Evolutionary conservation across 2,888 invertebrate species (phyloP), one percentile per base, ranked within the genome.

Genomic region (Apoda limacodes): DNA sequence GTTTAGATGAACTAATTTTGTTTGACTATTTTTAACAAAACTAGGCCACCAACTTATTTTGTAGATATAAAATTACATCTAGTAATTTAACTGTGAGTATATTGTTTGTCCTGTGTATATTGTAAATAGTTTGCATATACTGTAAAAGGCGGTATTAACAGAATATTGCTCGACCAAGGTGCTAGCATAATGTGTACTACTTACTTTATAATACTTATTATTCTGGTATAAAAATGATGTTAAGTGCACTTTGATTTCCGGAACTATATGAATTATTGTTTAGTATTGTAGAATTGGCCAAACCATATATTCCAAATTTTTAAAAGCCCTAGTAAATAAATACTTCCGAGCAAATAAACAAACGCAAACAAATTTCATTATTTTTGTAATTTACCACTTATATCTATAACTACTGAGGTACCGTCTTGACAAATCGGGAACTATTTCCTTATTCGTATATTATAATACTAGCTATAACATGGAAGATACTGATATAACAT

Each of bases 221-320:
- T 55, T 64, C 67, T 68, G 61, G 63, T 59, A 53, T 53, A 60
- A 56, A 58, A 62, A 63, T 67, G 60, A 54, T 60, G 55, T 62
- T 80, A 80, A 80, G 80, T 78, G 80, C 80, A 80, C 80, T 80
- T 80, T 66, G 63, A 70, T 50, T 69, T 74, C 74, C 50, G 75
- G 76, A 78, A 76, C 78, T 75, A 76, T 69, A 42, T 17, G 5
- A 17, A n/a, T n/a, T n/a, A n/a, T n/a, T n/a, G n/a, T n/a, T n/a
- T n/a, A n/a, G n/a, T n/a, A n/a, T n/a, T n/a, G n/a, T n/a, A n/a
- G n/a, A n/a, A n/a, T n/a, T n/a, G n/a, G n/a, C n/a, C n/a, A n/a
- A n/a, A n/a, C n/a, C n/a, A n/a, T n/a, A n/a, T n/a, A n/a, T n/a
- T n/a, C n/a, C n/a, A n/a, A n/a, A n/a, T n/a, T n/a, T n/a, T n/a